Conservation (phyloP, 2,113 vertebrate species). For the Bambusicola thoracicus region DNA sequence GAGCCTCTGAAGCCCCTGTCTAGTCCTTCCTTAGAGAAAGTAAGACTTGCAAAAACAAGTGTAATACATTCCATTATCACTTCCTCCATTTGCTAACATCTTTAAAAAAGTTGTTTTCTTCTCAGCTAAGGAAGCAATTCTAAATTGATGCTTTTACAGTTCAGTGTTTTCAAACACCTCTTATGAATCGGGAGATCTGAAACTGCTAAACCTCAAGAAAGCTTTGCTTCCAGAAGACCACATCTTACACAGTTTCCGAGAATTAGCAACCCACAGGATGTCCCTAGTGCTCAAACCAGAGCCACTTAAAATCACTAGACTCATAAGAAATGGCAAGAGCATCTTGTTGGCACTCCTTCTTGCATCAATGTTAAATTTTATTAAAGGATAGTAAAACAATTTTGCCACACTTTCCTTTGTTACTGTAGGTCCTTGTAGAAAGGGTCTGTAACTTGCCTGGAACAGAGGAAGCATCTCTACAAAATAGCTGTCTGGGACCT, state of each 20-base stretch:
- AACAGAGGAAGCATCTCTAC: neutral
- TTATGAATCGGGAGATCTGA: neutral
- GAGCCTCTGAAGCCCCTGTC: neutral
- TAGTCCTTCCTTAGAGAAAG: neutral
- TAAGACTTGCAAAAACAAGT: neutral
- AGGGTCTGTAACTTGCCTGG: neutral
- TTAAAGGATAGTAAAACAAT: neutral
- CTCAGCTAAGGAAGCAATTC: conserved; percentile 12
- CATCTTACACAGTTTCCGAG: neutral
- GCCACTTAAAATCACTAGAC: neutral
- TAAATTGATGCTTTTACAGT: neutral
- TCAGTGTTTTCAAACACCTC: conserved; percentile 3
- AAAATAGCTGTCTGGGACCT: neutral
- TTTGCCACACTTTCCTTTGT: neutral
- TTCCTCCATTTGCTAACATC: conserved; percentile 1
- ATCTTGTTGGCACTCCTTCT: neutral
- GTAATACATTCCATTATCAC: neutral
- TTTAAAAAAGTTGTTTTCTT: conserved; percentile 3
- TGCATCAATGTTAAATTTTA: neutral
- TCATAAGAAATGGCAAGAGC: neutral
- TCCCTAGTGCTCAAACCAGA: neutral
- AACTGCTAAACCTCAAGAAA: neutral
- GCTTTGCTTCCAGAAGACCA: neutral
- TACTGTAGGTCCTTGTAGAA: neutral
- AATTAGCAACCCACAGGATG: conserved; percentile 4